phyloP scores from a whole-genome alignment of 2,888 invertebrate species.

The Periphyllus acericola region DNA sequence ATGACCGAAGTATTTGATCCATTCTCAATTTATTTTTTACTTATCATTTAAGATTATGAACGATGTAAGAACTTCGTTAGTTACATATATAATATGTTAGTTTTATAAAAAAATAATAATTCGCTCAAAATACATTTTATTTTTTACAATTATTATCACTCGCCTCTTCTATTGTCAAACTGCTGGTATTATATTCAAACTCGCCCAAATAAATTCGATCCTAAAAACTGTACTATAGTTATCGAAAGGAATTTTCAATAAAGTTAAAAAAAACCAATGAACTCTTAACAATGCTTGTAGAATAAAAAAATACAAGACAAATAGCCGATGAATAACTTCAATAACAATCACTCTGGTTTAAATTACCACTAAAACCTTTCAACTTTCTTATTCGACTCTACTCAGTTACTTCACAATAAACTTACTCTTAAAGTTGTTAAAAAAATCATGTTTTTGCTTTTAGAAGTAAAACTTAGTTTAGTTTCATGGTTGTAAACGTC shows the following conservation, averaged over 20 bases:
- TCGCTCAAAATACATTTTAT: too few relatives aligned
- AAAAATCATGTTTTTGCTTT: slow-evolving; percentile 33
- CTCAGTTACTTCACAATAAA: slow-evolving; percentile 2
- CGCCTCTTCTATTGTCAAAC: background rate
- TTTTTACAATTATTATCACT: background rate
- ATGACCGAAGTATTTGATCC: too few relatives aligned
- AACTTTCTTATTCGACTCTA: background rate
- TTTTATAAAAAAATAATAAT: background rate
- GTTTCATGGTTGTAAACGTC: slow-evolving; percentile 42
- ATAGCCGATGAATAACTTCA: slow-evolving; percentile 8
- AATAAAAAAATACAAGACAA: background rate
- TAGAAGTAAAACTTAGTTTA: slow-evolving; percentile 39
- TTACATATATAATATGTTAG: too few relatives aligned
- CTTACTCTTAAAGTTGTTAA: slow-evolving; percentile 27
- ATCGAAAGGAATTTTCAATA: background rate
- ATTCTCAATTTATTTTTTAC: background rate
- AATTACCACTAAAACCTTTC: slow-evolving; percentile 33
- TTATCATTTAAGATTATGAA: too few relatives aligned
- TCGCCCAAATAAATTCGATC: background rate
- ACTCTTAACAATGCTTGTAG: background rate
- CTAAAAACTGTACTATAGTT: background rate
- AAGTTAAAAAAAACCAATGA: background rate
- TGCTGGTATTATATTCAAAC: background rate
- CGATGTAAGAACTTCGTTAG: too few relatives aligned
- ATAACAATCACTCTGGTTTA: slow-evolving; percentile 5